Base-by-base conservation (phyloP, 2,797 vertebrate species). In the Brachyalestes nurse region DNA sequence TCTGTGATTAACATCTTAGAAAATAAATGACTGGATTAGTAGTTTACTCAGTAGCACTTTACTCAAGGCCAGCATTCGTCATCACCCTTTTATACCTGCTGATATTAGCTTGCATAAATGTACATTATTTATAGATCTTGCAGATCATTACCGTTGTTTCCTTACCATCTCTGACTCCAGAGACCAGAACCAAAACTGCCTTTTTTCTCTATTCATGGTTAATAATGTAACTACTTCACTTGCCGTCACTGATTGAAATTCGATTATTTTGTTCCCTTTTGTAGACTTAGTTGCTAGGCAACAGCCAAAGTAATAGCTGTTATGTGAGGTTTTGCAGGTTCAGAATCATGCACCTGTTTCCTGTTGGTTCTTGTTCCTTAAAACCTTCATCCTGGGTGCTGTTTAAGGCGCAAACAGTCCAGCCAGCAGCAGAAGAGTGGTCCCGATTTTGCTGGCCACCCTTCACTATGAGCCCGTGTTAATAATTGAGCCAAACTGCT, bases 401-500 rank as follows among this genome's bases (percentile, higher is more conserved):
- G 28, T 79, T 72, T 55, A n/a, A 62, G 45, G 42, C 58, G 60
- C 65, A 38, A 57, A n/a, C 45, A 55, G 23, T 66, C 62, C 16
- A 58, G 28, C n/a, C 79, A 60, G 25, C 47, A 47, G 23, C 7
- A 64, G 53, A 55, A 23, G 42, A 69, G 40, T n/a, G 16, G 62
- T 21, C 17, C 23, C 9, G 53, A 49, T 51, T 71, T 72, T 49
- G 10, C 40, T 70, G 47, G 51, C 21, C 5, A 34, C 67, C 19
- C 25, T 16, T 77, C 76, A 49, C 78, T 53, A 64, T 69, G 45
- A 58, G 49, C 65, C n/a, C 6, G 67, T n/a, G 42, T 58, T 82
- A 53, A 71, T 79, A 72, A 84, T 72, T 77, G 40, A 81, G 73
- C 72, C 58, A 77, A 55, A 51, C 85, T 84, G 75, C 72, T 51